Evolutionary conservation across 2,888 invertebrate genomes (phyloP), one percentile per base, ranked within the genome.

Genomic region (Euplagia quadripunctaria): DNA sequence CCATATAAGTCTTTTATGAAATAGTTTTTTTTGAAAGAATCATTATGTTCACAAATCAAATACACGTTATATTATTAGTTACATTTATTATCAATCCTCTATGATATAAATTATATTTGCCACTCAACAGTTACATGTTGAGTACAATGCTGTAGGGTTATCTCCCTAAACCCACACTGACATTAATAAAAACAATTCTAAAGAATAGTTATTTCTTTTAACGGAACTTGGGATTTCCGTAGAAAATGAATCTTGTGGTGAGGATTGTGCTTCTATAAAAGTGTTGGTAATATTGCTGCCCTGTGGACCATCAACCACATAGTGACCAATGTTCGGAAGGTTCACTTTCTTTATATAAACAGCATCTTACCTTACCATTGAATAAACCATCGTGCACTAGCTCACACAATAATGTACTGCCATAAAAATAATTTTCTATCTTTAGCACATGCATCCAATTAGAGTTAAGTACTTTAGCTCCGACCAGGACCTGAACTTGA

Each of bases 171-270:
- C 17, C n/a, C 31, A 66, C 6, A 51, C 20, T 2, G 20, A 66
- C 17, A 66, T n/a, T 66, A 43, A n/a, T 43, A 20, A 52, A 41
- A 67, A 11, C 17, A 67, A 67, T 41, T 51, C 66, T 41, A 31
- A 41, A 31, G 16, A 41, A 31, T 46, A 20, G 52, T 68, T 55
- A 55, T 20, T 58, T 43, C n/a, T 46, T 46, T 20, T 61, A 46
- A 61, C 68, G 58, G 12, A 7, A 46, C 42, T 52, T 68, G 20
- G 16, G 58, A 68, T 68, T 68, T 68, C 43, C 68, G 46, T 46
- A 1, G 58, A 68, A 46, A 43, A 52, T 58, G 42, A 17, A 16
- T 16, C 52, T 42, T 68, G 68, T n/a, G 68, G 68, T 68, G 16
- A 16, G n/a, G 20, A 58, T 68, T 11, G 43, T n/a, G 43, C 43